Conservation (phyloP, 1,140 invertebrate species). For the Nebria ingens region DNA sequence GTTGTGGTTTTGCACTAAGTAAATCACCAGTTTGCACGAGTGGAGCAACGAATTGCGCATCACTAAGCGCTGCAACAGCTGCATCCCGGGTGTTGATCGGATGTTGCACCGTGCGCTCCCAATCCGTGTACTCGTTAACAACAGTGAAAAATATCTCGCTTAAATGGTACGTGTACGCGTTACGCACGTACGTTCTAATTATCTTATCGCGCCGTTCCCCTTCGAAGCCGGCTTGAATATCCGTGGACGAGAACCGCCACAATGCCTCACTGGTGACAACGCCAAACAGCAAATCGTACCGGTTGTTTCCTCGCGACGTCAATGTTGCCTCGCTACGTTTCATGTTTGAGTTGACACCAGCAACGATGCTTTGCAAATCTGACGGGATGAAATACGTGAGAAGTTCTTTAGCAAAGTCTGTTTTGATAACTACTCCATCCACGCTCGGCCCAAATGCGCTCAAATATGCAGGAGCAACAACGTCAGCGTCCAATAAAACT, state of each 20-base stretch:
- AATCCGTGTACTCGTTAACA: constrained; percentile 95
- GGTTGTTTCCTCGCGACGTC: constrained; percentile 30
- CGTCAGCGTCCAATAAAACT: constrained; percentile 66
- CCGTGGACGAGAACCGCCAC: constrained; percentile 69
- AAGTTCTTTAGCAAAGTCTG: constrained; percentile 64
- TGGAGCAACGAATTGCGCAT: constrained; percentile 82
- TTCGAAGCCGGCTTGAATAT: constrained; percentile 82
- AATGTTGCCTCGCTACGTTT: constrained; percentile 44
- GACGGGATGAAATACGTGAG: constrained; percentile 55
- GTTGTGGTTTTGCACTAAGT: constrained; percentile 43
- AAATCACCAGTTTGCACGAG: constrained; percentile 73
- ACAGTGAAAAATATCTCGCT: constrained; percentile 95
- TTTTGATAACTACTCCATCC: constrained; percentile 76
- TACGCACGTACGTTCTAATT: constrained; percentile 85
- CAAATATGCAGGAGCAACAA: constrained; percentile 71
- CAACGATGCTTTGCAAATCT: constrained; percentile 54
- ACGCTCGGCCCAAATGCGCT: constrained; percentile 77
- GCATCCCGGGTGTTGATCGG: constrained; percentile 86
- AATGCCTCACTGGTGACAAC: constrained; percentile 75
- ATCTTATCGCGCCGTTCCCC: constrained; percentile 81
- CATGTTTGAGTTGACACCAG: constrained; percentile 47
- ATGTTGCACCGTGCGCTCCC: constrained; percentile 86
- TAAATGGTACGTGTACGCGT: constrained; percentile 87
- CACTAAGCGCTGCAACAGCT: constrained; percentile 83
- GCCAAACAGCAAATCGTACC: constrained; percentile 74